These are phyloP conservation scores for Falco rusticolus DNA, from an alignment of 2,797 vertebrate species.

Conservation along the genomic window DNA sequence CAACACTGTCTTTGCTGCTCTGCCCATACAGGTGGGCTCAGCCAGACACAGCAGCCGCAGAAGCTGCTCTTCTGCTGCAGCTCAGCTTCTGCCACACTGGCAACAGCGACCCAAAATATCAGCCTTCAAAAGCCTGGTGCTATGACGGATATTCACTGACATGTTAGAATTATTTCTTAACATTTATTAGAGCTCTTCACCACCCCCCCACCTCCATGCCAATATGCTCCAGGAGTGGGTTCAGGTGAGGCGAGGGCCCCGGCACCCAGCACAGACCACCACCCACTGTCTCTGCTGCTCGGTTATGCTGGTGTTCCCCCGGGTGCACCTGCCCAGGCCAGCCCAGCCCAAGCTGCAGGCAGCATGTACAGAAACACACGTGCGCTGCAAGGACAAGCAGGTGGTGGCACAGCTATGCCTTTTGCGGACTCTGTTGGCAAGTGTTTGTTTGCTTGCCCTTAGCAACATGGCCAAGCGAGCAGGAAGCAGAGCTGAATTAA, in stretches of 20 bases:
- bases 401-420: neutral
- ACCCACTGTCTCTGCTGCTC: neutral
- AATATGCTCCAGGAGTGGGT: neutral
- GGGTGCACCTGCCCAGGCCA: neutral
- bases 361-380: neutral
- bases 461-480: neutral
- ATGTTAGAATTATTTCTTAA: neutral
- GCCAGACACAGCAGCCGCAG: neutral
- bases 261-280: neutral
- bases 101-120: neutral
- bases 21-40: neutral
- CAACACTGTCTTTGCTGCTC: neutral
- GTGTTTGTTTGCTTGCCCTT: neutral
- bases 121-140: neutral
- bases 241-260: neutral
- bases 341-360: constrained; percentile 12
- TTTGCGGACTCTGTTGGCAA: neutral
- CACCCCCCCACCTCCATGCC: neutral
- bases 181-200: neutral
- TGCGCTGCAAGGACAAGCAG: neutral
- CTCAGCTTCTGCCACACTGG: neutral
- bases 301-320: neutral
- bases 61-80: neutral
- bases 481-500: neutral
- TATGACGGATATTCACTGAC: neutral